A percentile compares a stretch with the other conserved stretches of the same genome.
Conservation (phyloP, 2,888 invertebrate genomes). For the Rhabditophanes sp. region DNA sequence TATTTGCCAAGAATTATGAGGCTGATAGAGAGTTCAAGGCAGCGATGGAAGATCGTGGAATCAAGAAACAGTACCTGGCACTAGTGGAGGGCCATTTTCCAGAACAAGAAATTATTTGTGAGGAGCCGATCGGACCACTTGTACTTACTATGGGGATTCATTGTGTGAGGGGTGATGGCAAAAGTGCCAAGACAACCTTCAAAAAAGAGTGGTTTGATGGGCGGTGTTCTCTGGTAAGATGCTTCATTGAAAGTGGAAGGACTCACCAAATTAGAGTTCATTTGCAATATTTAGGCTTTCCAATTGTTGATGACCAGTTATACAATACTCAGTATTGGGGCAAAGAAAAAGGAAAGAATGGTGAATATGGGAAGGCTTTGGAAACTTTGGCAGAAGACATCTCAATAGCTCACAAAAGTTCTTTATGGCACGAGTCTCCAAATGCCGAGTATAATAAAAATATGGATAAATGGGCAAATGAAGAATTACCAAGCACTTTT, state of each 20-base stretch:
- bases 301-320: conserved; percentile 87
- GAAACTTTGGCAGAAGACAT: too few relatives aligned
- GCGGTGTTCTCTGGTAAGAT: conserved; percentile 70
- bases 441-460: too few relatives aligned
- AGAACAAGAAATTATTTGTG: conserved; percentile 48
- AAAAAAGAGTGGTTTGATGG: conserved; percentile 19
- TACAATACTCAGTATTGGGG: conserved; percentile 94
- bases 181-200: conserved; percentile 16
- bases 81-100: conserved; percentile 83
- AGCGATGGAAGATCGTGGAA: conserved; percentile 75
- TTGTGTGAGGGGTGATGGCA: conserved; percentile 72
- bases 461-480: too few relatives aligned
- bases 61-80: conserved; percentile 85
- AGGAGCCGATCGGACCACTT: conserved; percentile 35
- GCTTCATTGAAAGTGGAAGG: conserved; percentile 82
- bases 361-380: conserved; percentile 57
- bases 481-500: too few relatives aligned
- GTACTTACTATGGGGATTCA: conserved; percentile 81
- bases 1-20: conserved; percentile 80
- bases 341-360: conserved; percentile 71
- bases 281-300: conserved; percentile 81
- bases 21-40: conserved; percentile 84
- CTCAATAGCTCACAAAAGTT: too few relatives aligned
- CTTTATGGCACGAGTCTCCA: too few relatives aligned
- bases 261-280: conserved; percentile 99